Evolutionary conservation across 2,888 invertebrate species (phyloP), one percentile per base, ranked within the genome.

Genomic region (Brachylomia viminalis): DNA sequence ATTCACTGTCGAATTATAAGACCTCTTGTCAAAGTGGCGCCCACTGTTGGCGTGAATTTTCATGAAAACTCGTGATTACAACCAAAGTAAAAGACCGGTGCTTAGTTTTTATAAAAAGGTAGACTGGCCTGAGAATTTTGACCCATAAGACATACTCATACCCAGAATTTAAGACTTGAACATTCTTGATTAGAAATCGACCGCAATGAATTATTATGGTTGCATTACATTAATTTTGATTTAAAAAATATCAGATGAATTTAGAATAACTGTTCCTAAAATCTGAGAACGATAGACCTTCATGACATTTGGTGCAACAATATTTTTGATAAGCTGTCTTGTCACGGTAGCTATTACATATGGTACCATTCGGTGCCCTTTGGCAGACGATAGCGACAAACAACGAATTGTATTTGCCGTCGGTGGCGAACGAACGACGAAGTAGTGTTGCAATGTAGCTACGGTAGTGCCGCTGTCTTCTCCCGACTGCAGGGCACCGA

Each of bases 91-190:
- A 2, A 11, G 33, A 47, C 68, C 33, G 5, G 33, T 84, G 82
- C 70, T 68, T 75, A 54, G 76, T 77, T 77, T 61, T 17, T 47
- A 45, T 38, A 27, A 20, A 58, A 74, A 52, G 42, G 42, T 83
- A 83, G 71, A 77, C 52, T 58, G 27, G 61, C 54, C 64, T 80
- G 67, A 69, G 27, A 49, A 54, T 27, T 33, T 68, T 8, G 13
- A 64, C 58, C 47, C 65, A 61, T 62, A 59, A 30, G 72, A 83
- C 77, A 74, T 77, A 38, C 67, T 67, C 33, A 33, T 67, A 33
- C n/a, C n/a, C 17, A 67, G n/a, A 67, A 54, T n/a, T 52, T 0
- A 11, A n/a, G 17, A 67, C 33, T n/a, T 52, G 0, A 11, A n/a
- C 17, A 4, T 6, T 20, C 17, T 67, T 33, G 3, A 52, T 49